These are phyloP conservation scores for Alloscopus bannaensis DNA, from an alignment of 2,888 invertebrate species.

Conservation along the genomic window DNA sequence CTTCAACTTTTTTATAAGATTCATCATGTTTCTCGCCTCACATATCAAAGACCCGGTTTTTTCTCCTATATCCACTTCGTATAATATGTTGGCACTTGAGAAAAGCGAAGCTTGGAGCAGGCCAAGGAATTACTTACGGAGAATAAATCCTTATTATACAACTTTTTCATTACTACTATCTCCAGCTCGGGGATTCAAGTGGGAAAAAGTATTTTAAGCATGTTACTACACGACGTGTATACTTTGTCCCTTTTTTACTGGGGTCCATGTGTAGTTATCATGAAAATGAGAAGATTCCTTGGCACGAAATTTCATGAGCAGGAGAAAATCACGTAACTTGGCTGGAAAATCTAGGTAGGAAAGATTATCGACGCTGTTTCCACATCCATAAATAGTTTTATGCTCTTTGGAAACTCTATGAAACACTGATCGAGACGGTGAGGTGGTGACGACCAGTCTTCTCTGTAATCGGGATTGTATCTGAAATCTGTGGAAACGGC, in stretches of 20 bases:
- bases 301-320: constrained; percentile 11
- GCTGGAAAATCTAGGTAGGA: not conserved
- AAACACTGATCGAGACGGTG: no score
- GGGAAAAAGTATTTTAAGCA: no score
- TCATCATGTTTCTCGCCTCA: constrained; percentile 10
- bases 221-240: no score
- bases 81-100: no score
- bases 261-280: constrained; percentile 11
- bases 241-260: constrained; percentile 5
- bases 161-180: constrained; percentile 18
- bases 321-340: constrained; percentile 3
- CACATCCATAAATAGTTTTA: constrained; percentile 30
- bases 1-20: constrained; percentile 25
- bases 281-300: constrained; percentile 14
- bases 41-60: constrained; percentile 6
- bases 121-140: constrained; percentile 4
- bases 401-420: constrained; percentile 1
- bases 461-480: no score
- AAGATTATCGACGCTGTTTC: constrained; percentile 21
- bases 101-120: not conserved
- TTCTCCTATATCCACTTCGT: no score
- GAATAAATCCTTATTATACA: constrained; percentile 13
- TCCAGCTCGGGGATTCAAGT: no score
- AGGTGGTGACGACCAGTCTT: not conserved
- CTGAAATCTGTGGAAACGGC: no score